Evolutionary conservation across 2,113 vertebrate genomes (phyloP).

Genomic region (Rhabdomys dilectus): DNA sequence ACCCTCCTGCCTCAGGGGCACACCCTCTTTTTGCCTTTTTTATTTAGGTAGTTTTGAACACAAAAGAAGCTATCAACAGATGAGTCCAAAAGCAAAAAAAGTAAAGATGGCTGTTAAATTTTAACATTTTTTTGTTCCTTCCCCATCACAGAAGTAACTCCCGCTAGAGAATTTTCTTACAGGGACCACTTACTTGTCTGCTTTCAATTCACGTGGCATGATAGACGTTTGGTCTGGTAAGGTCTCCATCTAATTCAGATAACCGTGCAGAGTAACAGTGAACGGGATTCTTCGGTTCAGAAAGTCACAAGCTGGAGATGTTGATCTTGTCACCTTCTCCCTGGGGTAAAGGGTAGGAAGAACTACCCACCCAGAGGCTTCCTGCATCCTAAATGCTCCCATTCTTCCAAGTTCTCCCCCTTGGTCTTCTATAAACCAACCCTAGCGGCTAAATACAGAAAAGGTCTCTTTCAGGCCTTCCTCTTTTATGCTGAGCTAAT

Average conservation of each 20-base stretch:
- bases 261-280: background rate
- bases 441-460: background rate
- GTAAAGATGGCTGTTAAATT: background rate
- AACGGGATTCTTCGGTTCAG: slow-evolving; percentile 12
- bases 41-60: background rate
- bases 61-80: background rate
- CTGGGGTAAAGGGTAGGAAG: background rate
- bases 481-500: background rate
- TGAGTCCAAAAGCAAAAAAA: background rate
- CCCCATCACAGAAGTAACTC: background rate
- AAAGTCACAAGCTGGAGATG: slow-evolving; percentile 13
- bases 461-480: background rate
- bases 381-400: background rate
- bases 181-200: background rate
- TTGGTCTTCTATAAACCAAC: background rate
- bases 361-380: background rate
- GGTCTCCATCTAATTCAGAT: background rate
- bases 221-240: background rate
- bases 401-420: background rate
- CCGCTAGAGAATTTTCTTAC: slow-evolving; percentile 8
- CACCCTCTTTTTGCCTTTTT: background rate
- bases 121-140: background rate
- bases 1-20: background rate
- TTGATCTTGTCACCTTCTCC: background rate
- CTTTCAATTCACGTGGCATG: background rate